A percentile compares a stretch with the other conserved stretches of the same genome.
Conservation (phyloP, 2,888 invertebrate species). For the Lasioglossum pauxillum region DNA sequence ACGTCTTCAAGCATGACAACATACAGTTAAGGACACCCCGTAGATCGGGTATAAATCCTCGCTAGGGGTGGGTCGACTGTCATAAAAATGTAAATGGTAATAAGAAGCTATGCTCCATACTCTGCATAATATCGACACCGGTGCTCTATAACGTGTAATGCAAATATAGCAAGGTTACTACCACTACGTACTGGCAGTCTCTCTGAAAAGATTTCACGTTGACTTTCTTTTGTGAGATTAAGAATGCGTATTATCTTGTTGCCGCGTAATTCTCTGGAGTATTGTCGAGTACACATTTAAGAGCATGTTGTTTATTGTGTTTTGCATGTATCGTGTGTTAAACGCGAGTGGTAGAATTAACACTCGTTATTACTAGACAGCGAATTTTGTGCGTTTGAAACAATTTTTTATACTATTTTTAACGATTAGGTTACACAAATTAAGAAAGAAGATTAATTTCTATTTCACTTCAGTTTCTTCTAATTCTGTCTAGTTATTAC, state of each 20-base stretch:
- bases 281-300: not conserved
- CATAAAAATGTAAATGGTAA: constrained; percentile 60
- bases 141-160: constrained; percentile 32
- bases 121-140: constrained; percentile 46
- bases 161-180: constrained; percentile 27
- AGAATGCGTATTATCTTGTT: not conserved
- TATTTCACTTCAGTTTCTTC: too few relatives aligned
- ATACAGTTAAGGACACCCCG: not conserved
- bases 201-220: not conserved
- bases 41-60: constrained; percentile 34
- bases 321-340: not conserved
- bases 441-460: too few relatives aligned
- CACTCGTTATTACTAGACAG: too few relatives aligned
- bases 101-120: constrained; percentile 20
- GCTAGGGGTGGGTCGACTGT: constrained; percentile 27
- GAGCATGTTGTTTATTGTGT: not conserved
- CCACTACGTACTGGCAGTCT: not conserved
- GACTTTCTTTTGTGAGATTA: not conserved
- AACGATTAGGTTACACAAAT: too few relatives aligned
- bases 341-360: not conserved
- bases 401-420: too few relatives aligned
- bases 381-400: too few relatives aligned
- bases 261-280: not conserved
- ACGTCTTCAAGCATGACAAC: not conserved
- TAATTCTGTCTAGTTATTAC: too few relatives aligned